Evolutionary conservation across 2,113 vertebrate species (phyloP), one percentile per base, ranked within the genome.

Genomic region (Silurus meridionalis): DNA sequence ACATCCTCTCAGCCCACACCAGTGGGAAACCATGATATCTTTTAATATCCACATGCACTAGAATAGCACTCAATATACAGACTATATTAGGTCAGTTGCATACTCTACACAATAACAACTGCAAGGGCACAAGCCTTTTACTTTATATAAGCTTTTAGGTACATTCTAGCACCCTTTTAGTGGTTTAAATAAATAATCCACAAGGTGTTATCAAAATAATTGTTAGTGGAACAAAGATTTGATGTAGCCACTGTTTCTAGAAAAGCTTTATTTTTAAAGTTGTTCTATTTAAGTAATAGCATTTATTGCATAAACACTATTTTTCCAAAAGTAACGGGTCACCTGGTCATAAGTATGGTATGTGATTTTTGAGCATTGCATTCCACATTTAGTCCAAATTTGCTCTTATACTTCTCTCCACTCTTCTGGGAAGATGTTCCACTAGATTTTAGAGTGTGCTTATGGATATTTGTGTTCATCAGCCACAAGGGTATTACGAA

Each of bases 1-100:
- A 37, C 63, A 85, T 3, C 25, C 52, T 79, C 48, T 50, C 52
- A 85, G 60, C 60, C 25, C 61, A 91, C 72, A n/a, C 17, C 37
- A 57, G 2, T 8, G 28, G 60, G 48, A 61, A 14, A 25, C 19
- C 21, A 80, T 57, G 84, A 87, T 15, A 86, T 53, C 66, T 58
- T 57, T 48, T 57, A 78, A 63, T 55, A 63, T 80, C 48, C 14
- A 60, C 81, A 86, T 89, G 74, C 80, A 46, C 60, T 72, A 74
- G 25, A 87, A 67, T 60, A 78, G 8, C 15, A 67, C 11, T 66
- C 9, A 80, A 11, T 58, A 58, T 25, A 14, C 28, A 21, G 6
- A 13, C 11, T 7, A 21, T 55, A 52, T 77, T 77, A 55, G 19
- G 52, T 1, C 15, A 60, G 28, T 46, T 60, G 46, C 55, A 80